These are phyloP conservation scores for Paraescarpia echinospica DNA, from an alignment of 1,140 invertebrate species.

Conservation along the genomic window DNA sequence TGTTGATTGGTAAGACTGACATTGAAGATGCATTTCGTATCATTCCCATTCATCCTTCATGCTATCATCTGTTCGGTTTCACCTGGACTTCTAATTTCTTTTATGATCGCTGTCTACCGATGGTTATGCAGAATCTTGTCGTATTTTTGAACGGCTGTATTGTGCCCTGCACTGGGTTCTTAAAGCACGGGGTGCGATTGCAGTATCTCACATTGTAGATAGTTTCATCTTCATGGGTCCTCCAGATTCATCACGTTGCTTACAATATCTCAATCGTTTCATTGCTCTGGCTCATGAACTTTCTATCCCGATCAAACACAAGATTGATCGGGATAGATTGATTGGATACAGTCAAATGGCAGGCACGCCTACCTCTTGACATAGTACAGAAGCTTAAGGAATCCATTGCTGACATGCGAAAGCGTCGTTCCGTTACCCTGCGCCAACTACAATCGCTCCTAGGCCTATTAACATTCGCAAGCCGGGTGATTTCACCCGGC, in stretches of 20 bases:
- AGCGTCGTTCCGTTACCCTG: neutral
- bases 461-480: neutral
- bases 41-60: constrained; percentile 5
- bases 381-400: neutral
- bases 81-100: neutral
- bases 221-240: neutral
- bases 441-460: neutral
- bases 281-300: neutral
- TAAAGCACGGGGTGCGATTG: neutral
- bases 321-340: neutral
- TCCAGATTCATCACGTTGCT: neutral
- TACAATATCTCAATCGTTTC: neutral
- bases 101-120: neutral
- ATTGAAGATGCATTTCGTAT: constrained; percentile 11
- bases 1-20: neutral
- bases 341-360: neutral
- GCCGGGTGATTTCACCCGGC: neutral
- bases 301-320: neutral
- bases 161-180: neutral
- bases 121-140: neutral
- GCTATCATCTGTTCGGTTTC: constrained; percentile 7
- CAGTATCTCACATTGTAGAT: neutral
- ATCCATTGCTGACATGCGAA: neutral
- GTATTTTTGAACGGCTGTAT: neutral
- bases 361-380: neutral